Percentiles rank a stretch among this genome's conserved stretches.
Conservation (phyloP, 2,113 vertebrate species). For the Heptranchias perlo region DNA sequence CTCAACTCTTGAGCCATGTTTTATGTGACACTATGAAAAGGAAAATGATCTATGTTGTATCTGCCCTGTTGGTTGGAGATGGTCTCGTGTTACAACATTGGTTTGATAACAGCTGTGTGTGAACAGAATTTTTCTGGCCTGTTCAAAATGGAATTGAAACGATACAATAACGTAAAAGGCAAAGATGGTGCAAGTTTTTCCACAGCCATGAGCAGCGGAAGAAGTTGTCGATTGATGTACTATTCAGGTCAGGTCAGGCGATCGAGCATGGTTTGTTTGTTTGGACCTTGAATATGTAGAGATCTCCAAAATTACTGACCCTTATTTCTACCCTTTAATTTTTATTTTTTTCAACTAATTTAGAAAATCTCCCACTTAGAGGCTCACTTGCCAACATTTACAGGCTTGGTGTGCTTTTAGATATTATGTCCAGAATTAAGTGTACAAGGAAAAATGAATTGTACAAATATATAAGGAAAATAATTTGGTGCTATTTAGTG, state of each 20-base stretch:
- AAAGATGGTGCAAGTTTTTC: neutral
- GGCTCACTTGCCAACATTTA: neutral
- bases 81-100: neutral
- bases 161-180: neutral
- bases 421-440: neutral
- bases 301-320: too few species aligned
- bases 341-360: neutral
- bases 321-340: neutral
- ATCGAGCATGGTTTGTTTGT: neutral
- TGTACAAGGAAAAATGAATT: neutral
- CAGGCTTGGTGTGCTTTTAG: neutral
- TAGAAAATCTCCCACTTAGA: neutral
- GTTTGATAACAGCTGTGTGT: neutral
- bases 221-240: neutral
- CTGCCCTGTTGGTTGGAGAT: neutral
- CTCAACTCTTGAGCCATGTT: neutral
- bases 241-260: neutral
- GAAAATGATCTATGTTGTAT: neutral
- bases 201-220: neutral
- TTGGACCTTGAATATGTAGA: neutral
- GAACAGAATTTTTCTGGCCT: neutral
- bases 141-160: too few species aligned
- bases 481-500: neutral
- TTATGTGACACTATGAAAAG: neutral
- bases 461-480: neutral